Evolutionary conservation across 2,113 vertebrate genomes (phyloP).

Genomic region (Chiloscyllium plagiosum): DNA sequence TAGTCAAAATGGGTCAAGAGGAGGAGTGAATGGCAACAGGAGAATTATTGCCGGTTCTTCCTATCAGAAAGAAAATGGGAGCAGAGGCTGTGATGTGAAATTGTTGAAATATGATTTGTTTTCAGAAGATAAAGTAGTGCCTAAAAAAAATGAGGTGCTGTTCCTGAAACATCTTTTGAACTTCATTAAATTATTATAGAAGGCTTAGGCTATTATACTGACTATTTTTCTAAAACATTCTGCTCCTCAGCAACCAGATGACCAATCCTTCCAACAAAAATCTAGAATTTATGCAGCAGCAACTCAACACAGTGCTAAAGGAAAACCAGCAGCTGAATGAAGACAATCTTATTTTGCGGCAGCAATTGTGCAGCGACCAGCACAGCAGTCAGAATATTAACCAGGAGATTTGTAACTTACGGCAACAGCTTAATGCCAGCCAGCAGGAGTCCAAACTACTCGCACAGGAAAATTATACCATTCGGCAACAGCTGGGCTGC

Average conservation of each 20-base stretch:
- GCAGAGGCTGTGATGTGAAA: not conserved
- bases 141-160: not conserved
- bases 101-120: not conserved
- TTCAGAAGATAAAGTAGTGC: not conserved
- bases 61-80: not conserved
- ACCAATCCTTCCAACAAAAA: conserved; percentile 54
- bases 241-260: conserved; percentile 46
- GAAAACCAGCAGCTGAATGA: conserved; percentile 56
- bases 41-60: not conserved
- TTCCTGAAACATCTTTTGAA: not conserved
- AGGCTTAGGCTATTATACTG: not conserved
- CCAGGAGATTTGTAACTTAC: conserved; percentile 39
- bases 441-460: not conserved
- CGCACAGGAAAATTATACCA: not conserved
- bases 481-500: not conserved
- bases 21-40: not conserved
- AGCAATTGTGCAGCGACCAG: conserved; percentile 44
- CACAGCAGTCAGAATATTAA: conserved; percentile 43
- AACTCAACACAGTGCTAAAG: conserved; percentile 54
- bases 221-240: not conserved
- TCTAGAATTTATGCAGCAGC: conserved; percentile 61
- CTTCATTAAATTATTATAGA: not conserved
- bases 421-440: not conserved
- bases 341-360: conserved; percentile 46
- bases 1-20: too few relatives aligned